Conservation (phyloP, 2,888 invertebrate genomes). For the Crematogaster levior region DNA sequence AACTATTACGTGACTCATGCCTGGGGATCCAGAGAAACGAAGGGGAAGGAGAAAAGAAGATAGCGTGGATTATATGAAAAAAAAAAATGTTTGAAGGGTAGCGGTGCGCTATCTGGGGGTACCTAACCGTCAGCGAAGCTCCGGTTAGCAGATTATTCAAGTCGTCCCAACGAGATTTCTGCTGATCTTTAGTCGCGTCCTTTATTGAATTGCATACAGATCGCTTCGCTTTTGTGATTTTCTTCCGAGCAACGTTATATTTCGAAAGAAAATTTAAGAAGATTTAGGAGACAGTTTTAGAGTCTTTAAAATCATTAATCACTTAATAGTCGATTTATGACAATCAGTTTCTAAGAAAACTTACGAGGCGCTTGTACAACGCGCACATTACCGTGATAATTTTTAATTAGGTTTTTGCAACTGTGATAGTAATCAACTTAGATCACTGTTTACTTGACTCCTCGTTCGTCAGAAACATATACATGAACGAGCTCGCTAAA, state of each 20-base stretch:
- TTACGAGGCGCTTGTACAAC: background rate
- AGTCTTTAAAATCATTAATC: background rate
- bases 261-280: background rate
- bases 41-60: constrained; percentile 48
- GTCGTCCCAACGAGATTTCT: constrained; percentile 15
- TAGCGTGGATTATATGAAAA: constrained; percentile 47
- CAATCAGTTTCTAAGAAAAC: background rate
- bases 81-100: constrained; percentile 64
- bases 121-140: constrained; percentile 44
- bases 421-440: background rate
- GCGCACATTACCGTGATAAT: background rate
- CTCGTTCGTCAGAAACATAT: background rate
- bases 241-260: background rate
- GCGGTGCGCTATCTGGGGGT: constrained; percentile 51
- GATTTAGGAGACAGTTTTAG: background rate
- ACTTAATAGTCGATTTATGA: background rate
- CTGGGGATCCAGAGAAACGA: constrained; percentile 70
- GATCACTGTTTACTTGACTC: background rate
- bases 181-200: background rate
- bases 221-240: background rate
- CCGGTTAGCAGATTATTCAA: constrained; percentile 28
- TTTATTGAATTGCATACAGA: constrained; percentile 10
- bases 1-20: constrained; percentile 84
- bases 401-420: background rate
- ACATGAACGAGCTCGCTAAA: background rate